Conservation (phyloP, 2,113 vertebrate species). For the Diadophis punctatus region DNA sequence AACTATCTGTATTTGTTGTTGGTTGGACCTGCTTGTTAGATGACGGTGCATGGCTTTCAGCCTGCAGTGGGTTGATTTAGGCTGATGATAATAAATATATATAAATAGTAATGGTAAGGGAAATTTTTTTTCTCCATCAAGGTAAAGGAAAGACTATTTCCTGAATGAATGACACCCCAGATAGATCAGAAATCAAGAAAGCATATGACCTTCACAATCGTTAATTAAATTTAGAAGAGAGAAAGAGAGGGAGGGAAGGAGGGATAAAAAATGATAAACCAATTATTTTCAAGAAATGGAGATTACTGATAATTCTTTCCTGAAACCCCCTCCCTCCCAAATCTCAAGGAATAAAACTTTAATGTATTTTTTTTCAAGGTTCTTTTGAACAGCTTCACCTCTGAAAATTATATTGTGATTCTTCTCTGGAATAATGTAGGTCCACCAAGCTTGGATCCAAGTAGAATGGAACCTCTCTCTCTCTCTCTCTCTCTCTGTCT, state of each 20-base stretch:
- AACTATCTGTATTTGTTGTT: no score
- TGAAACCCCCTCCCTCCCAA: not conserved
- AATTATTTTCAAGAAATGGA: conserved; percentile 13
- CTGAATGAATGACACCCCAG: conserved; percentile 38
- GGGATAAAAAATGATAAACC: not conserved
- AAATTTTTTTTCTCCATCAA: conserved; percentile 45
- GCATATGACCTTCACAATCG: conserved; percentile 57
- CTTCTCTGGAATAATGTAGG: conserved; percentile 10
- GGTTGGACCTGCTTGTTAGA: not conserved
- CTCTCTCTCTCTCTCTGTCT: no score
- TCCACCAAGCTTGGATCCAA: not conserved
- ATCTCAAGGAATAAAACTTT: not conserved
- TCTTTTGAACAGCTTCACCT: conserved; percentile 20
- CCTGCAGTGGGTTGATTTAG: not conserved
- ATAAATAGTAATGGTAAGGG: not conserved
- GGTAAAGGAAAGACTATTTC: conserved; percentile 62
- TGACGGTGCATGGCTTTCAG: not conserved
- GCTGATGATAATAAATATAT: not conserved
- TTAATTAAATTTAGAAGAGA: conserved; percentile 58
- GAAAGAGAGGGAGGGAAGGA: not conserved
- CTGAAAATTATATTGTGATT: conserved; percentile 44
- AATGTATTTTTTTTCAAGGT: conserved; percentile 7
- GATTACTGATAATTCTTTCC: conserved; percentile 42
- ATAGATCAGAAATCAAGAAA: conserved; percentile 57
- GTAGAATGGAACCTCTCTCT: not conserved